Conservation (phyloP, 92 coral and sea anemone genomes). For the Diadumene lineata region DNA sequence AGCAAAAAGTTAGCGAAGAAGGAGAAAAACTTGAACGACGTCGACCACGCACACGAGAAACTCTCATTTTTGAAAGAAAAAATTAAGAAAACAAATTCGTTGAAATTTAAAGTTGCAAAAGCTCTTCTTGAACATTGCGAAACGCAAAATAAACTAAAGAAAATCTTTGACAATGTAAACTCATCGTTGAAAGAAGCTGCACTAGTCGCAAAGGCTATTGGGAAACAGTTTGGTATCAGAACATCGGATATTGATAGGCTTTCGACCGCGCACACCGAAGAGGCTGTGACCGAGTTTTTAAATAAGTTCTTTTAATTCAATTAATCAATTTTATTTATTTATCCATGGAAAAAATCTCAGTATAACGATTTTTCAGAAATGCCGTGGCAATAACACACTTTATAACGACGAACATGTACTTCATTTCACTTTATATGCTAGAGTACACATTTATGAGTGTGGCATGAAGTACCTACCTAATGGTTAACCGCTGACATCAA, state of each 20-base stretch:
- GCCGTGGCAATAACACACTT: no score
- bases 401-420: no score
- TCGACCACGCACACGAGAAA: constrained; percentile 23
- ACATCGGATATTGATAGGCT: constrained; percentile 58
- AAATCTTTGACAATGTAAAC: constrained; percentile 71
- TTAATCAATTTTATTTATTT: no score
- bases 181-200: constrained; percentile 75
- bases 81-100: constrained; percentile 58
- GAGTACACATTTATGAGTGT: no score
- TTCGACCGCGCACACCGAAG: constrained; percentile 70
- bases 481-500: no score
- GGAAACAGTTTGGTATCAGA: constrained; percentile 78
- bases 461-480: no score
- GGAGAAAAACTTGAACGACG: background rate
- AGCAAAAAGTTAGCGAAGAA: constrained; percentile 2
- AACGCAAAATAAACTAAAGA: constrained; percentile 75
- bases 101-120: constrained; percentile 82
- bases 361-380: no score
- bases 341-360: background rate
- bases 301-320: constrained; percentile 52
- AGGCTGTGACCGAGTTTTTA: constrained; percentile 73
- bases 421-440: no score
- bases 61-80: constrained; percentile 42
- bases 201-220: constrained; percentile 76
- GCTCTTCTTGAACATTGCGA: constrained; percentile 84